Evolutionary conservation across 2,113 vertebrate genomes (phyloP), one percentile per base, ranked within the genome.

Genomic region (Petrocephalus zakoni): DNA sequence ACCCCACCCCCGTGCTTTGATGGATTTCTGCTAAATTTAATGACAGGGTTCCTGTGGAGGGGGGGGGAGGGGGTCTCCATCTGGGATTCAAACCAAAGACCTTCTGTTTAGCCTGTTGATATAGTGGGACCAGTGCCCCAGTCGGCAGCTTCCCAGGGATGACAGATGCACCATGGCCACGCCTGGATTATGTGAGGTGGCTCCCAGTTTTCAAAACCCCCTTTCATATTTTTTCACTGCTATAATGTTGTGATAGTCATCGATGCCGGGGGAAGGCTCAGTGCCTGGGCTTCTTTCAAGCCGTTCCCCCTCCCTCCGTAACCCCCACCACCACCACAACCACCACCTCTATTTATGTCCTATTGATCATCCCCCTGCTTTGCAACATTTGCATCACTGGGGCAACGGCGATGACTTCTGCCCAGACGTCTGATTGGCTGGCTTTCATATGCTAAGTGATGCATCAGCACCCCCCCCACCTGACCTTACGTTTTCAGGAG

Each of bases 321-420:
- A 9, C 51, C 49, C 29, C 46, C 21, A n/a, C n/a, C n/a, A n/a
- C 47, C 47, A 6, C 47, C 22, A n/a, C 25, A 9, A n/a, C 29
- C 13, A 9, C 49, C n/a, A 9, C 29, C 55, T 51, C 68, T 81
- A 51, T 81, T 72, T 81, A 68, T 75, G 51, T 78, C 56, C 46
- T 75, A 75, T 87, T 47, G 64, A 87, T 75, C 51, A 75, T 34
- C 68, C 47, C 84, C 29, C 47, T 52, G 64, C 64, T 47, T 34
- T 51, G 64, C 87, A 88, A 53, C 87, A 88, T 81, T 47, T 34
- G n/a, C 87, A 88, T 88, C 72, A 55, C 87, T 64, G 46, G 68
- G 87, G 78, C 78, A 83, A 58, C 34, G 37, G 55, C 52, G 22
- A 46, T 51, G 53, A 49, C 53, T 47, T 47, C 37, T 88, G 75